Conservation (phyloP, 30 jellyfish, hydroid and myxozoan species). For the Aurelia coerulea region DNA sequence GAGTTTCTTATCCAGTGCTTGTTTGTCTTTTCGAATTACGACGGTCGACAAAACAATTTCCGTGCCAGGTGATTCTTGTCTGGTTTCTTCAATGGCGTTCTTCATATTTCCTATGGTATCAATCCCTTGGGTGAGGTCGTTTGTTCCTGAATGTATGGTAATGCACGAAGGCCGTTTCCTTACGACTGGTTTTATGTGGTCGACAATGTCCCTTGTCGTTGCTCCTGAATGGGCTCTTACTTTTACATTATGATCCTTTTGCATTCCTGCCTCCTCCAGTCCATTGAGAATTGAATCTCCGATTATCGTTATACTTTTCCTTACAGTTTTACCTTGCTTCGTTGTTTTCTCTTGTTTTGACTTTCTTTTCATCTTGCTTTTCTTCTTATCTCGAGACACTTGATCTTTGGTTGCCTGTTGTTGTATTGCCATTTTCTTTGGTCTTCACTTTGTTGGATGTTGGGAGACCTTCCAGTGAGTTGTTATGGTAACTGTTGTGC, state of each 20-base stretch:
- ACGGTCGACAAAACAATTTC: slow-evolving; percentile 14
- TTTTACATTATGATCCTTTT: slow-evolving; percentile 3
- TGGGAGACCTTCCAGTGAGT: no score
- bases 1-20: slow-evolving; percentile 1
- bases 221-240: no score
- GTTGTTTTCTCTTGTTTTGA: not conserved
- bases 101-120: slow-evolving; percentile 6
- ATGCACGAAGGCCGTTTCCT: slow-evolving; percentile 15
- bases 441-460: not conserved
- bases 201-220: no score
- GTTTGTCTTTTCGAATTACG: slow-evolving; percentile 1
- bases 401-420: no score
- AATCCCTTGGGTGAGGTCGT: slow-evolving; percentile 11
- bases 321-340: not conserved
- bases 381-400: not conserved
- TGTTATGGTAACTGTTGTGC: no score
- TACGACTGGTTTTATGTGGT: slow-evolving; percentile 22
- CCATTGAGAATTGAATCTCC: slow-evolving; percentile 6
- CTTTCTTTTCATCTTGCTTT: not conserved
- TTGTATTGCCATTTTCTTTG: not conserved
- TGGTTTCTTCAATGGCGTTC: not conserved
- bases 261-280: slow-evolving; percentile 6
- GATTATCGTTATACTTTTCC: slow-evolving; percentile 6
- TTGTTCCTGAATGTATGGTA: slow-evolving; percentile 16
- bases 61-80: slow-evolving; percentile 15